Conservation (phyloP, 2,888 invertebrate species). For the Bedellia somnulentella region DNA sequence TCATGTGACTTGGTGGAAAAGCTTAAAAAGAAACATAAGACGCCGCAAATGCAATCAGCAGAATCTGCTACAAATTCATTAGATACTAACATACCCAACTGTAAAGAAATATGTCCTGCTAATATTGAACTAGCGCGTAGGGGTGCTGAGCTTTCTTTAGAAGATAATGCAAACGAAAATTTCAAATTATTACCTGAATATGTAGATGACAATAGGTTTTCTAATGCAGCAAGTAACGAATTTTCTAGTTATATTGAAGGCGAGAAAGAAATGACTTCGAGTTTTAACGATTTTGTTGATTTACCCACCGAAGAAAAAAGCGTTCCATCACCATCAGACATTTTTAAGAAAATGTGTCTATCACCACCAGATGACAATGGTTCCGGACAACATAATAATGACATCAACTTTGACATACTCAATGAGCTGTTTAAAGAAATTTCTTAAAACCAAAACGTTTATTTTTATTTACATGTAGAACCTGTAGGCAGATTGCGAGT, state of each 20-base stretch:
- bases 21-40: slow-evolving; percentile 36
- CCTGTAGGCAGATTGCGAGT: no score
- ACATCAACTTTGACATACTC: no score
- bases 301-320: slow-evolving; percentile 41
- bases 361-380: slow-evolving; percentile 43
- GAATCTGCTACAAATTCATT: neutral
- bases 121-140: slow-evolving; percentile 43
- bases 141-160: slow-evolving; percentile 45
- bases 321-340: slow-evolving; percentile 66
- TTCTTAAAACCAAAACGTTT: no score
- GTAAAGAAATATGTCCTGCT: slow-evolving; percentile 32
- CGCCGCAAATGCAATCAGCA: neutral
- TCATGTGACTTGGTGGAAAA: slow-evolving; percentile 50
- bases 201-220: slow-evolving; percentile 14
- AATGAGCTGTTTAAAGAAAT: no score
- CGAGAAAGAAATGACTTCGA: slow-evolving; percentile 10
- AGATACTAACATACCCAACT: slow-evolving; percentile 10
- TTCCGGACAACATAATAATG: no score
- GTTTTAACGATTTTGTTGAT: slow-evolving; percentile 22
- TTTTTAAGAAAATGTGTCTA: slow-evolving; percentile 65
- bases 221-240: slow-evolving; percentile 8
- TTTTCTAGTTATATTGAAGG: slow-evolving; percentile 5
- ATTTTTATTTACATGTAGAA: no score
- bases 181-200: slow-evolving; percentile 34
- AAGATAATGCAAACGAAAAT: slow-evolving; percentile 48